Base-by-base conservation (phyloP, 2,888 invertebrate species). In the Pyrrhia umbra region DNA sequence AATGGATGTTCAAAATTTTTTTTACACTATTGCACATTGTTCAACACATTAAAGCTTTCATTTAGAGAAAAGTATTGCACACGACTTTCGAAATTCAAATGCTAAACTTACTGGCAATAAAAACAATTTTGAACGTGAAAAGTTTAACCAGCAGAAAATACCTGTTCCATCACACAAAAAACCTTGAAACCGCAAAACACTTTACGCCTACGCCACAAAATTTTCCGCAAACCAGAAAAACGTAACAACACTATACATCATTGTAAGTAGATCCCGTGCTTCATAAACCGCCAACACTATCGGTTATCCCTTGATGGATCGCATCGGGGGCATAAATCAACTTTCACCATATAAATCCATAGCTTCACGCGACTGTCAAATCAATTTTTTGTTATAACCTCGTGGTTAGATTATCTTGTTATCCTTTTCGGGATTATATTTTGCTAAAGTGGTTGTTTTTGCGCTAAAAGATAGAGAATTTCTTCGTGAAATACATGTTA, bases 261-360 rank as follows among this genome's bases (percentile, higher is more conserved):
- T 68, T 72, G 75, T 67, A 61, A 72, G 74, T 71, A 79, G 79
- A 82, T 77, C 77, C 75, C 55, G 52, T 51, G 65, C 54, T 74
- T 59, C 58, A 72, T 52, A 64, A 56, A 56, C 54, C 54, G 61
- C 65, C 49, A 59, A 80, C 83, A 84, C 84, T 85, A 86, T 86
- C 86, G 70, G 77, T 80, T 84, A 79, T 74, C 64, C 78, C 25
- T 69, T 81, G 87, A 88, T 88, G 84, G 88, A 88, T 88, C 81
- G 83, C 75, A 75, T 69, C 60, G 50, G 66, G 80, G 79, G 83
- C 84, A 85, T 88, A 86, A 88, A 88, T 88, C 88, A 88, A 79
- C 70, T 76, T 58, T 46, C 59, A 27, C 64, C 68, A 77, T 81
- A 87, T 88, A 87, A 88, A 87, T 87, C 82, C 68, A 74, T 75